A percentile compares a stretch with the other conserved stretches of the same genome.
phyloP scores from a whole-genome alignment of 2,113 vertebrate genomes.

The Pogonocichla stellata region DNA sequence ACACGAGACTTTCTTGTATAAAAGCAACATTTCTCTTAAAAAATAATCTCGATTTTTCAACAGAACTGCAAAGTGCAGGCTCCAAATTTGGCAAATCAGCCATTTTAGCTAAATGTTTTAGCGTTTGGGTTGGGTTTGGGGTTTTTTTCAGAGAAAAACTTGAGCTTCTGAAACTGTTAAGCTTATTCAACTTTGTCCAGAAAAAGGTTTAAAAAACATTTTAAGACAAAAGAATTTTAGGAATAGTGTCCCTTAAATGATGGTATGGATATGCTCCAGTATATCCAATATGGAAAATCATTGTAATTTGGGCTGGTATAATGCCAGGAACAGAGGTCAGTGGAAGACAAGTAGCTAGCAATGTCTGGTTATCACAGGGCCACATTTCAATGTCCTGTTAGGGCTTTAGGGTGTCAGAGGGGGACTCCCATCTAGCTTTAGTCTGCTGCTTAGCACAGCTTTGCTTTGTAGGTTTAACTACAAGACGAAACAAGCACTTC shows the following conservation, averaged over 20 bases:
- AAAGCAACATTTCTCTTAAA: neutral
- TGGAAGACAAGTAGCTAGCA: neutral
- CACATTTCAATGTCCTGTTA: neutral
- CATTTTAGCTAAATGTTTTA: neutral
- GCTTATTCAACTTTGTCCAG: neutral
- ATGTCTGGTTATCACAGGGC: neutral
- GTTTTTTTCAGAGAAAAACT: neutral
- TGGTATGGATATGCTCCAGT: accelerated
- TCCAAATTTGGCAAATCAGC: neutral
- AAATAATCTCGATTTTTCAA: neutral
- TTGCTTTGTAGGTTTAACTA: neutral
- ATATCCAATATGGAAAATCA: neutral
- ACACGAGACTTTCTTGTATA: neutral
- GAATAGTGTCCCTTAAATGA: neutral
- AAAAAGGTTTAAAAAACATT: neutral
- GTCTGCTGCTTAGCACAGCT: neutral
- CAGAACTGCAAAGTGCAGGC: neutral
- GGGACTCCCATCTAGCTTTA: neutral
- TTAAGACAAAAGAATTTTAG: neutral
- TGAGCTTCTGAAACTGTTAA: neutral
- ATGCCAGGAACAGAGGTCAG: neutral
- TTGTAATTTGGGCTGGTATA: neutral
- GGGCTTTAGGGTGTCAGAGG: neutral
- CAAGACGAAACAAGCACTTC: neutral
- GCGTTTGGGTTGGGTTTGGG: accelerated